A percentile compares a stretch with the other conserved stretches of the same genome.
Evolutionary conservation across 2,113 vertebrate genomes (phyloP).

Genomic region (Chamaetylas fuelleborni): DNA sequence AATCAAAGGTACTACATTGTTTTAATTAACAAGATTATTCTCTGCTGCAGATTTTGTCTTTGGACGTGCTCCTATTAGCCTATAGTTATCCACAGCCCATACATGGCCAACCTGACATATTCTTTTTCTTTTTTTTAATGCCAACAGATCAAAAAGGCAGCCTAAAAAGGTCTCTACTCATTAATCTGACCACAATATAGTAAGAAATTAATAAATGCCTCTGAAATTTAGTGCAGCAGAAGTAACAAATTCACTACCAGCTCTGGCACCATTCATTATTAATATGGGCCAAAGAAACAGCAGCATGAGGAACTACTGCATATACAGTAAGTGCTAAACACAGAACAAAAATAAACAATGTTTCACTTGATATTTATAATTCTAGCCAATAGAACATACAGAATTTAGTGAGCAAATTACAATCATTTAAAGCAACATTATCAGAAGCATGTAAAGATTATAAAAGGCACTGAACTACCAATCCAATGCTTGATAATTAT

Average conservation of each 20-base stretch:
- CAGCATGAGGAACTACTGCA: not conserved
- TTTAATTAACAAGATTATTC: constrained; percentile 36
- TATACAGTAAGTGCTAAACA: not conserved
- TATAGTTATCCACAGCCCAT: not conserved
- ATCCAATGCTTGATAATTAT: not conserved
- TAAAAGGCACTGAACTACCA: not conserved
- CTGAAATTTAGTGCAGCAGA: not conserved
- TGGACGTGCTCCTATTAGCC: not conserved
- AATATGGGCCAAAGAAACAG: not conserved
- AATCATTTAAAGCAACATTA: not conserved
- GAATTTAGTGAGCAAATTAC: not conserved
- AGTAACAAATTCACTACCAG: not conserved
- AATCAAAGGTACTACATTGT: not conserved
- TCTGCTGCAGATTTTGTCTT: not conserved
- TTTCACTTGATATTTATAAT: not conserved
- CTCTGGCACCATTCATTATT: not conserved
- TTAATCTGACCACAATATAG: not conserved
- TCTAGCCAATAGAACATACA: not conserved
- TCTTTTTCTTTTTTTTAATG: not conserved
- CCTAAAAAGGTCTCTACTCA: not conserved
- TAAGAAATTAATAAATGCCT: not conserved
- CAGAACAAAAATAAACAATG: not conserved
- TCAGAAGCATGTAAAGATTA: not conserved
- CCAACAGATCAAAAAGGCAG: not conserved
- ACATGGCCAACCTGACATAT: not conserved